Evolutionary conservation across 2,888 invertebrate species (phyloP), one percentile per base, ranked within the genome.

Genomic region (Cephalotes varians): DNA sequence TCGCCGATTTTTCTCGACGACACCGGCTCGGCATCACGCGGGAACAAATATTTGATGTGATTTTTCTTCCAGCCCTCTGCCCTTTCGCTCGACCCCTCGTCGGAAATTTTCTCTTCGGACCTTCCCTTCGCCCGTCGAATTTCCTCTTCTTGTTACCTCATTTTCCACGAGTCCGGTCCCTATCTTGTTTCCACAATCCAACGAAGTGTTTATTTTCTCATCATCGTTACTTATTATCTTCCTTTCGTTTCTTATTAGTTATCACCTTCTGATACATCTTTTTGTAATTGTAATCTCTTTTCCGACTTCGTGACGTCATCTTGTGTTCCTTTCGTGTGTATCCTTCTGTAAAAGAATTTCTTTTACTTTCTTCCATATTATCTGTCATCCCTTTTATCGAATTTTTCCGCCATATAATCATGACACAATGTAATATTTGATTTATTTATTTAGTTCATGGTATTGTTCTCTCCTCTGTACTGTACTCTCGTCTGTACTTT

Each of bases 41-140:
- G 64, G 82, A 84, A 91, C 91, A 92, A 92, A 92, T 92, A 92
- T 92, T 92, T 91, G 90, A 91, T 89, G 90, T 84, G 89, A 92
- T 92, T 92, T 92, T 89, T 90, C 89, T 91, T 86, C 85, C 72
- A 67, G 77, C 31, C 84, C 77, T 79, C 44, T 56, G 77, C 72
- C 56, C 72, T 79, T 77, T 77, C 54, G 56, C 44, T 80, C 82
- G 25, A 71, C 69, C 74, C 80, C 69, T 15, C 74, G 72, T 71
- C 73, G 10, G 51, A 51, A 49, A 74, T 80, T 71, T 81, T 25
- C 69, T 47, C 62, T 77, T 74, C 77, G 47, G 84, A 84, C 85
- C 82, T 82, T 82, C 77, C 80, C 82, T 18, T 65, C 44, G 44
- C 31, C n/a, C 40, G 10, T 34, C 54, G 47, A 54, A 40, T 79